Conservation (phyloP, 2,888 invertebrate species). For the Aproaerema taeniolella region DNA sequence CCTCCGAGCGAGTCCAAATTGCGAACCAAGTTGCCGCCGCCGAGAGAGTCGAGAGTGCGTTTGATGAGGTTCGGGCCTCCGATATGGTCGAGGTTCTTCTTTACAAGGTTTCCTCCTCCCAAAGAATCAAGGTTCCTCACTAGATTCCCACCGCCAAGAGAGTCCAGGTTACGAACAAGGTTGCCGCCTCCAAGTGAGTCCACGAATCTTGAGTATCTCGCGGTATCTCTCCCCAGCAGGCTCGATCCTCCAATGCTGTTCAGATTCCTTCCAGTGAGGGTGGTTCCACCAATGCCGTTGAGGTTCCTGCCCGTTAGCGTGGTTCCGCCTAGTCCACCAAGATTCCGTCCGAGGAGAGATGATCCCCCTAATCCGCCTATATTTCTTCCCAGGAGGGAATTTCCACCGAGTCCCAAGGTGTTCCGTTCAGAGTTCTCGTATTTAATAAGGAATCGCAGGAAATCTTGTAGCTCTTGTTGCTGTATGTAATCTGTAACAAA, state of each 20-base stretch:
- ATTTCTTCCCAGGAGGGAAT: conserved; percentile 10
- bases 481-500: conserved; percentile 53
- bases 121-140: conserved; percentile 56
- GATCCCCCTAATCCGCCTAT: conserved; percentile 8
- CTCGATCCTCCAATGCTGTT: conserved; percentile 33
- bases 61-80: conserved; percentile 63
- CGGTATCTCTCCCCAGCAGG: conserved; percentile 32
- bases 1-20: conserved; percentile 71
- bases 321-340: conserved; percentile 5
- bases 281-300: conserved; percentile 22
- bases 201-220: conserved; percentile 37
- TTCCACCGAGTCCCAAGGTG: conserved; percentile 7
- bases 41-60: conserved; percentile 58
- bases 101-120: conserved; percentile 60
- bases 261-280: conserved; percentile 22
- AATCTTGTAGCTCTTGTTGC: conserved; percentile 50
- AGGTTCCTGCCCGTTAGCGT: conserved; percentile 31
- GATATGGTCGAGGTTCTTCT: conserved; percentile 59
- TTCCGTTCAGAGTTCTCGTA: conserved; percentile 42
- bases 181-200: conserved; percentile 56
- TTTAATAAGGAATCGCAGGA: conserved; percentile 46
- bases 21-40: conserved; percentile 62
- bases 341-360: conserved; percentile 1
- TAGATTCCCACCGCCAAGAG: conserved; percentile 63
- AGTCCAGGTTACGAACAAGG: conserved; percentile 56